Conservation (phyloP, 2,888 invertebrate genomes). For the Thysanoteuthis rhombus region DNA sequence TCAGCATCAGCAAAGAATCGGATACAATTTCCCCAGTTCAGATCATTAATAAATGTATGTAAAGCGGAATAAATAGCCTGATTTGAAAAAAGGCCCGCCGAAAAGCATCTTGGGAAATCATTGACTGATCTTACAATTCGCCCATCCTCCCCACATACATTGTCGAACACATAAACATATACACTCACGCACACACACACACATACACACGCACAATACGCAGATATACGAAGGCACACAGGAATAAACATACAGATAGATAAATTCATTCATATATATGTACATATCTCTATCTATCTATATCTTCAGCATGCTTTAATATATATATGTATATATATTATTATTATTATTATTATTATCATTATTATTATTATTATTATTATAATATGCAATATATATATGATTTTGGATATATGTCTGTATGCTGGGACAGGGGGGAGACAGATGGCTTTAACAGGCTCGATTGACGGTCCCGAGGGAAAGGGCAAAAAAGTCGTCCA, state of each 20-base stretch:
- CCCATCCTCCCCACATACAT: too few species aligned
- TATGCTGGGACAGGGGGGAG: neutral
- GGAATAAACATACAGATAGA: neutral
- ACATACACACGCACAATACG: neutral
- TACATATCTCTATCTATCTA: neutral
- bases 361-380: too few species aligned
- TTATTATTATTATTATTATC: too few species aligned
- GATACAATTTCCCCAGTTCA: neutral
- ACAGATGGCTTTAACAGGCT: too few species aligned
- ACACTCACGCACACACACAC: neutral
- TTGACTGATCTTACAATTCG: neutral
- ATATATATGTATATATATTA: neutral
- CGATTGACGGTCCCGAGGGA: too few species aligned
- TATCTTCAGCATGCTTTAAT: too few species aligned
- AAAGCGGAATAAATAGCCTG: neutral
- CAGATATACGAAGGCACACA: neutral
- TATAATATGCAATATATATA: too few species aligned
- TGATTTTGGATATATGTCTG: neutral
- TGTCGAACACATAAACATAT: neutral
- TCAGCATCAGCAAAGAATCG: neutral
- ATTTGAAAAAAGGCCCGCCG: neutral
- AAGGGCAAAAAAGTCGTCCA: too few species aligned
- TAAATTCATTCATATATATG: neutral
- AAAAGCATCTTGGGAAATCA: neutral
- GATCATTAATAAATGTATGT: neutral